Evolutionary conservation across 64 coral and sea anemone species (phyloP), one percentile per base, ranked within the genome.

Genomic region (Catalaphyllia jardinei): DNA sequence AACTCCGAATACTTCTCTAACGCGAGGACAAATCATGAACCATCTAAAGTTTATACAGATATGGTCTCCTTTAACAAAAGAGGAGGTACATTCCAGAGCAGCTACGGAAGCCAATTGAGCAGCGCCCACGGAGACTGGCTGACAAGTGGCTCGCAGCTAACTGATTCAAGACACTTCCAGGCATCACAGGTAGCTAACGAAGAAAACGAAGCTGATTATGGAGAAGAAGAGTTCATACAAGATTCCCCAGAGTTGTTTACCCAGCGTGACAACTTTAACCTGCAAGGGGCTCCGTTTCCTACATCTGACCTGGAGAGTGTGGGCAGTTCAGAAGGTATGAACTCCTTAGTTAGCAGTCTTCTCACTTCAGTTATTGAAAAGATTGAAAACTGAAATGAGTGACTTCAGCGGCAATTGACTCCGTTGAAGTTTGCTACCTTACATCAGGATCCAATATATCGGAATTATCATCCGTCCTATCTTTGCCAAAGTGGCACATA

Each of bases 201-300:
- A 24, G 80, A 69, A 13, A 24, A 69, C 20, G 80, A 69, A 12
- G 38, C 22, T 84, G 77, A 54, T 74, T 60, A 62, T 63, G 54
- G 38, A 39, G 57, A 52, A 59, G 73, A 79, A 28, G 73, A 87
- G 42, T 42, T 82, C 31, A 38, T 87, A 30, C 85, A 92, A 75
- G 90, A 92, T 73, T 92, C 90, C 1, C 90, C 90, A 12, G 90
- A 92, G 63, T 16, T 92, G 1, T 92, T 92, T 50, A 63, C 90
- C 22, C 80, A 84, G 71, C 61, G 33, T 7, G 67, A 8, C 1
- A 62, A 84, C 60, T 76, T 76, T 17, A 33, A 76, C 38, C 4
- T 25, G 24, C 16, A 19, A 20, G 63, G 63, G 18, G 22, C 22
- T 67, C 63, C 63, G 22, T 6, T 67, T 25, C 25, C 18, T 3